phyloP scores from a whole-genome alignment of 2,113 vertebrate genomes.

The Nettapus auritus region DNA sequence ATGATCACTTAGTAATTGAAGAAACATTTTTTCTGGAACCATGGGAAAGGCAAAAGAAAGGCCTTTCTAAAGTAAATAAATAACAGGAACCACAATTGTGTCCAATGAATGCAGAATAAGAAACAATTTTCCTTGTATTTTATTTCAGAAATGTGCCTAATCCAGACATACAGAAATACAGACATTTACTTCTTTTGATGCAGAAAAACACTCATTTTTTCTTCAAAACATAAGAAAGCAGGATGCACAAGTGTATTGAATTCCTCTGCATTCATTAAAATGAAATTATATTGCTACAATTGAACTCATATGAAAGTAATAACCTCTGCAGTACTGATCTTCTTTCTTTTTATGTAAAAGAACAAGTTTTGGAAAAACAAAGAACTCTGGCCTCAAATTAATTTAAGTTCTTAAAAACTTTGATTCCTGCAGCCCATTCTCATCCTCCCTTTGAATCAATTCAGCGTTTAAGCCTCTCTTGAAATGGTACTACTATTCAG shows the following conservation, averaged over 20 bases:
- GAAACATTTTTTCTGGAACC: not conserved
- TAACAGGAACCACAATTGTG: not conserved
- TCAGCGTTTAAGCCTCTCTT: not conserved
- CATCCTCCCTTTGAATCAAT: not conserved
- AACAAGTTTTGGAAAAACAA: not conserved
- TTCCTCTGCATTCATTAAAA: not conserved
- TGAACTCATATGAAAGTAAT: not conserved
- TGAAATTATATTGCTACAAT: not conserved
- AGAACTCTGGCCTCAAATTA: not conserved
- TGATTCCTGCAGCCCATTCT: not conserved
- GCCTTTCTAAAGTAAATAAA: not conserved
- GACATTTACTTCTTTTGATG: not conserved
- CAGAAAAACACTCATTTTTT: fast-evolving
- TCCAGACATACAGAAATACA: not conserved
- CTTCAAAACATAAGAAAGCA: not conserved
- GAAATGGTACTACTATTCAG: not conserved
- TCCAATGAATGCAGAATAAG: not conserved
- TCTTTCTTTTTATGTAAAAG: not conserved
- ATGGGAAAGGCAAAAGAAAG: not conserved
- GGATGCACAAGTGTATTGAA: not conserved
- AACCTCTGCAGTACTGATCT: not conserved
- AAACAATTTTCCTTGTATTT: not conserved
- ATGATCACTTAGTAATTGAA: not conserved
- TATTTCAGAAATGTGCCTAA: not conserved
- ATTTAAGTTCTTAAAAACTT: not conserved